phyloP scores from a whole-genome alignment of 1,140 invertebrate genomes.

The Vollenhovia emeryi region DNA sequence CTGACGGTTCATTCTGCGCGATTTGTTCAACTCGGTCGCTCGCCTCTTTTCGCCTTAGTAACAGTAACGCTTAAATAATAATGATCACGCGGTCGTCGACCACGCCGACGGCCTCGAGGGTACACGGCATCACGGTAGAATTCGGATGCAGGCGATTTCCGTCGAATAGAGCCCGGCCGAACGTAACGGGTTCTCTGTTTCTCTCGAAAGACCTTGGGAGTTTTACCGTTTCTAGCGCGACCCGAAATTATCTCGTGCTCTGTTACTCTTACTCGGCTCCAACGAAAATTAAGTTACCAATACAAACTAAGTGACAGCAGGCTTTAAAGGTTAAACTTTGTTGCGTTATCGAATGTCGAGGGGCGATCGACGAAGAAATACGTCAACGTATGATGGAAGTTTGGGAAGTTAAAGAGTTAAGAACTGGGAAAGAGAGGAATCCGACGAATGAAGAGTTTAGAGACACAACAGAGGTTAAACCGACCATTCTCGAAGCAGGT shows the following conservation, averaged over 20 bases:
- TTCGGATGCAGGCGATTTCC: slow-evolving; percentile 33
- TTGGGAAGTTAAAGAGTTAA: background rate
- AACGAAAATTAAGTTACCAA: background rate
- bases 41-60: slow-evolving; percentile 55
- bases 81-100: slow-evolving; percentile 43
- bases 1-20: slow-evolving; percentile 31
- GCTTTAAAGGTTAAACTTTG: background rate
- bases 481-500: slow-evolving; percentile 48
- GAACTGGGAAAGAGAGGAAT: background rate
- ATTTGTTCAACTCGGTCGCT: slow-evolving; percentile 54
- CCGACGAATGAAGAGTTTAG: background rate
- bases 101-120: slow-evolving; percentile 3
- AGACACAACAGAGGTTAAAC: background rate
- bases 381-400: background rate
- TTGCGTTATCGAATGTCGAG: background rate
- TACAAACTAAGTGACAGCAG: background rate
- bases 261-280: background rate
- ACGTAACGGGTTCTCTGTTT: slow-evolving; percentile 41
- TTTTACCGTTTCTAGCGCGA: slow-evolving; percentile 42
- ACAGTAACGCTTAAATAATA: slow-evolving; percentile 61
- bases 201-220: slow-evolving; percentile 47
- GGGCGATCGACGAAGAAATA: background rate
- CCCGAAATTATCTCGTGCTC: background rate
- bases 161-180: background rate
- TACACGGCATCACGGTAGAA: background rate